Percentiles rank a stretch among this genome's conserved stretches.
Evolutionary conservation across 2,888 invertebrate species (phyloP).

Genomic region (Caradrina clavipalpis): DNA sequence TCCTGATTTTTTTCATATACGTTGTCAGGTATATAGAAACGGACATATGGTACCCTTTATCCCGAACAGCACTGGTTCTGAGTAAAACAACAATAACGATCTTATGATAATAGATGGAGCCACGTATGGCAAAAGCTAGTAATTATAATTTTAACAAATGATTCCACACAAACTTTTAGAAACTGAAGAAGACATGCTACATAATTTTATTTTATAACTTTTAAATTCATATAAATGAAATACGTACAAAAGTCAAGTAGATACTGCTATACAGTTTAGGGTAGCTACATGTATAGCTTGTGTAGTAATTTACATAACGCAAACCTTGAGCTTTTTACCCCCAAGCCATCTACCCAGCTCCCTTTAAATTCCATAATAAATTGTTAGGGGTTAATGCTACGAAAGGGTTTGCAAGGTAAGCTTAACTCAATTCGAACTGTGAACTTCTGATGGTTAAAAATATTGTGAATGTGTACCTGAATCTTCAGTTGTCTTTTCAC

Average conservation of each 20-base stretch:
- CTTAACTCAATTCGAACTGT: conserved; percentile 16
- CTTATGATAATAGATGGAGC: too few relatives aligned
- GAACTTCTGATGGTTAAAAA: conserved; percentile 9
- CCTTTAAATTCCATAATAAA: conserved; percentile 48
- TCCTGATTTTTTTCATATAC: too few relatives aligned
- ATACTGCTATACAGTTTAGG: too few relatives aligned
- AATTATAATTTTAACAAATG: too few relatives aligned
- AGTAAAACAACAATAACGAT: too few relatives aligned
- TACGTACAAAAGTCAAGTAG: not conserved
- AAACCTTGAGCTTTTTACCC: conserved; percentile 25
- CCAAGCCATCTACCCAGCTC: conserved; percentile 7
- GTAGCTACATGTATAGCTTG: not conserved
- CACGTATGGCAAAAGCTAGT: too few relatives aligned
- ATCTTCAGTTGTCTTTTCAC: too few relatives aligned
- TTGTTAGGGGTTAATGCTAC: conserved; percentile 39
- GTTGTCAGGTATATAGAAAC: too few relatives aligned
- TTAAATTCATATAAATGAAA: not conserved
- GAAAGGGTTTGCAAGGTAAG: conserved; percentile 24
- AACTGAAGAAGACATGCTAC: not conserved
- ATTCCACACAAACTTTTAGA: too few relatives aligned
- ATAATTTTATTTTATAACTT: not conserved
- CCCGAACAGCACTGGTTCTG: too few relatives aligned
- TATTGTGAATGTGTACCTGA: too few relatives aligned
- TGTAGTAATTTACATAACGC: conserved; percentile 23
- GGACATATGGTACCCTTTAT: too few relatives aligned